Evolutionary conservation across 2,888 invertebrate species (phyloP).

Genomic region (Rhingia rostrata): DNA sequence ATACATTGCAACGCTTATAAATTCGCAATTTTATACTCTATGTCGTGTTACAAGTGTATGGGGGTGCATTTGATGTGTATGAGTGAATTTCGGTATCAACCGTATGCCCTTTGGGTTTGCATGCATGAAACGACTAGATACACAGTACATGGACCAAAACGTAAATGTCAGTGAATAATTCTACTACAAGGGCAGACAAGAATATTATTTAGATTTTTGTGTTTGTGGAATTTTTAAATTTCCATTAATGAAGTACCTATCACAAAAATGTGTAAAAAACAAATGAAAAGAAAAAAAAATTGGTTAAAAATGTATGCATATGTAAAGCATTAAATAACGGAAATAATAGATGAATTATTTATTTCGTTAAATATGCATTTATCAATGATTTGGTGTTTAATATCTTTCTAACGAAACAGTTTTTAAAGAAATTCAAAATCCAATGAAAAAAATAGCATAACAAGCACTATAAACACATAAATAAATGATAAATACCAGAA

Average conservation of each 20-base stretch:
- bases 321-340: neutral
- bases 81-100: constrained; percentile 18
- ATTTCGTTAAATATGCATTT: too few species aligned
- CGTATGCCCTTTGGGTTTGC: constrained; percentile 21
- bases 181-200: constrained; percentile 19
- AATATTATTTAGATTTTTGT: constrained; percentile 6
- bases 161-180: neutral
- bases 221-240: constrained; percentile 27
- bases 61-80: constrained; percentile 1
- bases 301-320: too few species aligned
- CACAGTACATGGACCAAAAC: neutral
- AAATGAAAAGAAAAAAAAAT: neutral
- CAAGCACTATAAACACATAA: too few species aligned
- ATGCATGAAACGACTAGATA: constrained; percentile 24
- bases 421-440: too few species aligned
- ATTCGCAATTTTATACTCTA: neutral
- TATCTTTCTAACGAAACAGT: too few species aligned
- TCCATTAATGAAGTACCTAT: neutral
- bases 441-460: too few species aligned
- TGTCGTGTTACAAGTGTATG: neutral
- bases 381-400: too few species aligned
- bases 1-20: constrained; percentile 25
- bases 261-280: neutral
- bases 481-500: too few species aligned
- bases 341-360: too few species aligned